Evolutionary conservation across 2,113 vertebrate genomes (phyloP).

Genomic region (Regulus satrapa): DNA sequence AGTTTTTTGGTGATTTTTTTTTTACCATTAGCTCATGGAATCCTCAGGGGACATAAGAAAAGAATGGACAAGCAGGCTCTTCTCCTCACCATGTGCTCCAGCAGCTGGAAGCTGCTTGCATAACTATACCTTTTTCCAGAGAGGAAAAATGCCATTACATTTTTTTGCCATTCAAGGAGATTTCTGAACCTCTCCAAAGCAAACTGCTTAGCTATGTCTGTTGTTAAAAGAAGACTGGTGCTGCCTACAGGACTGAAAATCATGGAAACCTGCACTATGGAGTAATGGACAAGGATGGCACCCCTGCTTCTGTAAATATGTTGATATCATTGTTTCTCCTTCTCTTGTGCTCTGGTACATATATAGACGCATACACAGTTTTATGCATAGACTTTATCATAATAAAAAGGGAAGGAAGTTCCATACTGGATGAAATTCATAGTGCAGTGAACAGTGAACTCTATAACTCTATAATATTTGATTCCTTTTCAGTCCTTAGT

Average conservation of each 20-base stretch:
- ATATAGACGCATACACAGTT: neutral
- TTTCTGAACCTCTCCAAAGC: neutral
- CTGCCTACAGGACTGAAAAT: neutral
- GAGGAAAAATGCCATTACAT: neutral
- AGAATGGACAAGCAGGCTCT: constrained; percentile 72
- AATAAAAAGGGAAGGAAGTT: neutral
- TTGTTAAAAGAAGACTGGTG: neutral
- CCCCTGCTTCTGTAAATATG: neutral
- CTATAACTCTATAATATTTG: neutral
- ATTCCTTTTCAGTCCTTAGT: neutral
- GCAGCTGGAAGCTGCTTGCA: constrained; percentile 31
- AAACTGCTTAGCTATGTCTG: neutral
- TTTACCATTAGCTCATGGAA: constrained; percentile 49
- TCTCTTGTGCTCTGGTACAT: neutral
- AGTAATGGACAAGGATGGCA: neutral
- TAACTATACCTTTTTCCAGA: constrained; percentile 36
- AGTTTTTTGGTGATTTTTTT: neutral
- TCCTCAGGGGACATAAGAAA: constrained; percentile 65
- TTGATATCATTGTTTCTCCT: neutral
- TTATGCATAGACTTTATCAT: neutral
- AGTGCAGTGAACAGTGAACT: neutral
- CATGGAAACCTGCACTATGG: neutral
- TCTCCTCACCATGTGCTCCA: constrained; percentile 41
- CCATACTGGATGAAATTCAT: neutral
- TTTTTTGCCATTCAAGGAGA: neutral